Base-by-base conservation (phyloP, 2,113 vertebrate genomes). In the Notarius lentiginosus region DNA sequence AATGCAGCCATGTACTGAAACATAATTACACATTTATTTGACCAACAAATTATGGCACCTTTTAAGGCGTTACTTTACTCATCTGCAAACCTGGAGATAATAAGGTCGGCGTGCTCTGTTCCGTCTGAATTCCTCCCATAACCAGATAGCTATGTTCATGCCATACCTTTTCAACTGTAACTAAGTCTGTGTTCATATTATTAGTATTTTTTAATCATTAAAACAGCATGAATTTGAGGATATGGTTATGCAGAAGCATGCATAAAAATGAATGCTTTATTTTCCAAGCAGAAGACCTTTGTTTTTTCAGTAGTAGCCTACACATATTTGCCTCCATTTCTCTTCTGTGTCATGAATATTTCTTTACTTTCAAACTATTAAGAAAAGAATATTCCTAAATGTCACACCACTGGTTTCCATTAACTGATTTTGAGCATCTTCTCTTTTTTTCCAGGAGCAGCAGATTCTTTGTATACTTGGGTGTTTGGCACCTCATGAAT, bases 51-150 rank as follows among this genome's bases (percentile, higher is more conserved):
- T 27, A 18, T 53, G 11, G 3, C 30, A 82, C 47, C 47, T 49
- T 22, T 61, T n/a, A 82, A 60, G 49, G 24, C 7, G 2, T 11
- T 41, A 56, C 41, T 51, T 47, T 60, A 0, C 63, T 86, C n/a
- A 51, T 61, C 24, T 72, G 49, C 51, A 80, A n/a, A 55, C 17
- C 49, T 68, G 79, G 58, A 61, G 10, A 24, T 58, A 66, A 20
- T 49, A 80, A 82, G 79, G 85, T 82, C 30, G 17, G 77, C 8
- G 51, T 84, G 72, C 22, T 47, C 82, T 49, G 58, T 83, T 55
- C 49, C 0, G 4, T 34, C 12, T 53, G 49, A 47, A 53, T 55
- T 68, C 61, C 51, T 84, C 61, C 75, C 22, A 49, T 10, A 60
- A 20, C 20, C 34, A 79, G 61, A 49, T 49, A 55, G 20, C 27